Evolutionary conservation across 2,888 invertebrate species (phyloP).

Genomic region (Myopa tessellatipennis): DNA sequence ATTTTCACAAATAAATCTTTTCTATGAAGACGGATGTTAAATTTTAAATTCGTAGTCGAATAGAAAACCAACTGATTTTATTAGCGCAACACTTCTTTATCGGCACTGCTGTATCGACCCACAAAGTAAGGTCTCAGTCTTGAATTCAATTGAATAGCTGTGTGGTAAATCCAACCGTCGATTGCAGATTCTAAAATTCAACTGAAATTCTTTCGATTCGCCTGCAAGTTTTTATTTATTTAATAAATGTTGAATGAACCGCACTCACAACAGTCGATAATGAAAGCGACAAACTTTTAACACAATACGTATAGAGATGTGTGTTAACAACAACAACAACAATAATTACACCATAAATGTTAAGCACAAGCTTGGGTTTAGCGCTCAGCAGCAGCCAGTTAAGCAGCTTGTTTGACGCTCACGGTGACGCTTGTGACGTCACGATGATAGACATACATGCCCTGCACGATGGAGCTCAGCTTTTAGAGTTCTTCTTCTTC

Average conservation of each 20-base stretch:
- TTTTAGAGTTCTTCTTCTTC: too few relatives aligned
- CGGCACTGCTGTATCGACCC: constrained; percentile 6
- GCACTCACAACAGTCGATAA: constrained; percentile 25
- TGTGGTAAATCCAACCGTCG: constrained; percentile 51
- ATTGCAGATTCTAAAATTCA: constrained; percentile 60
- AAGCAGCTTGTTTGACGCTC: not conserved
- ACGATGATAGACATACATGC: constrained; percentile 13
- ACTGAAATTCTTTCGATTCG: constrained; percentile 64
- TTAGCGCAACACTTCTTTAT: constrained; percentile 23
- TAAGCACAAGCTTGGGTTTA: constrained; percentile 10
- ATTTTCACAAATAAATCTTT: constrained; percentile 11
- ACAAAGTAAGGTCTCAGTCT: not conserved
- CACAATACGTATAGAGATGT: not conserved
- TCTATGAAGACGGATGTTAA: too few relatives aligned
- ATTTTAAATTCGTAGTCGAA: too few relatives aligned
- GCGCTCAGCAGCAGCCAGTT: not conserved
- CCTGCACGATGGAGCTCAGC: too few relatives aligned
- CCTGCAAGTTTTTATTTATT: constrained; percentile 61
- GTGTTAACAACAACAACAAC: constrained; percentile 17
- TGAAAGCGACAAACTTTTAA: constrained; percentile 11
- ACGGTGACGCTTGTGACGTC: constrained; percentile 30
- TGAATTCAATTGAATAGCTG: too few relatives aligned
- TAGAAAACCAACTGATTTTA: not conserved
- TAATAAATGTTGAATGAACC: constrained; percentile 39
- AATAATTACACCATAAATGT: constrained; percentile 2